Evolutionary conservation across 2,888 invertebrate species (phyloP).

Genomic region (Fragum sueziense): DNA sequence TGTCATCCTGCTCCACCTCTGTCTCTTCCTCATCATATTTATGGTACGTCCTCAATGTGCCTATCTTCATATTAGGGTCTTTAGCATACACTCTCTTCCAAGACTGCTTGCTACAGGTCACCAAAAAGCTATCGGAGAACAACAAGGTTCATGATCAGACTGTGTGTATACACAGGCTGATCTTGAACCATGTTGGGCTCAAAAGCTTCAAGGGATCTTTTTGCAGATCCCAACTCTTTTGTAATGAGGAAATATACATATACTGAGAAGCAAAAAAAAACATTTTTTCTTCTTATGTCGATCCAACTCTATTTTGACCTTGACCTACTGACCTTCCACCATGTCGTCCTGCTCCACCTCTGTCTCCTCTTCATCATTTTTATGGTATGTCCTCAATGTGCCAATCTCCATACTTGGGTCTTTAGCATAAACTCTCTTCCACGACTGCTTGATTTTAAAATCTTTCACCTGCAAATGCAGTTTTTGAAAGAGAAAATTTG

Average conservation of each 20-base stretch:
- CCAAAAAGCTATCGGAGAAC: too few relatives aligned
- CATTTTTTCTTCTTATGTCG: too few relatives aligned
- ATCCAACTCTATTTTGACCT: too few relatives aligned
- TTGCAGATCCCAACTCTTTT: too few relatives aligned
- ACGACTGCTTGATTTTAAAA: constrained; percentile 79
- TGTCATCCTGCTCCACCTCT: constrained; percentile 83
- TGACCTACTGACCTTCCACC: constrained; percentile 83
- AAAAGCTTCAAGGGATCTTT: too few relatives aligned
- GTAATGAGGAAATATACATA: too few relatives aligned
- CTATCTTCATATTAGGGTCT: constrained; percentile 79
- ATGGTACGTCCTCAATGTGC: constrained; percentile 75
- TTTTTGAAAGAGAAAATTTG: too few relatives aligned
- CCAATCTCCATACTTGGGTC: constrained; percentile 80
- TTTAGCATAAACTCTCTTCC: constrained; percentile 82
- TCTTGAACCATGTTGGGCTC: too few relatives aligned
- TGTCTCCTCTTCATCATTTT: constrained; percentile 83
- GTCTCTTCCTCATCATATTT: constrained; percentile 83
- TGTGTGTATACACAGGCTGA: too few relatives aligned
- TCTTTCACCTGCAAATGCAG: constrained; percentile 77
- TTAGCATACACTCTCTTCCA: constrained; percentile 82
- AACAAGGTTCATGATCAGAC: too few relatives aligned
- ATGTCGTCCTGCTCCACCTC: constrained; percentile 84
- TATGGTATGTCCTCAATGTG: constrained; percentile 75
- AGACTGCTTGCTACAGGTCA: constrained; percentile 78
- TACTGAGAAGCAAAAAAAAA: too few relatives aligned